Conservation (phyloP, 1,140 invertebrate species). For the Pseudomyrmex dendroicus region DNA sequence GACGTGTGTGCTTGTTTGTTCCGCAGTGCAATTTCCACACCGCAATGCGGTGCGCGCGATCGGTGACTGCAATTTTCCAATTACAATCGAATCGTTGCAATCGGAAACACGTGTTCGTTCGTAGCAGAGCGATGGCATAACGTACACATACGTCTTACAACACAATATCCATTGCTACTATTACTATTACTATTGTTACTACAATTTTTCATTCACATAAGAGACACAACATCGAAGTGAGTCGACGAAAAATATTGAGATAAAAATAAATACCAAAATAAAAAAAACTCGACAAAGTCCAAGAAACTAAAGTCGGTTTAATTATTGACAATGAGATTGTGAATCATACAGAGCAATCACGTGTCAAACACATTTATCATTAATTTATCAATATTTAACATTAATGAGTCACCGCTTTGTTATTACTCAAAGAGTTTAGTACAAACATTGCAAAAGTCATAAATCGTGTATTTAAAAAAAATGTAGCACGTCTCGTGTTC, state of each 20-base stretch:
- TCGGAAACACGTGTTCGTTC: background rate
- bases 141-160: background rate
- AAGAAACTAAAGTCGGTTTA: background rate
- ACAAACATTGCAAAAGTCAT: background rate
- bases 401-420: constrained; percentile 8
- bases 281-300: background rate
- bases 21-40: constrained; percentile 16
- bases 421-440: background rate
- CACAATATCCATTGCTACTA: background rate
- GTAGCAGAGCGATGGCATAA: background rate
- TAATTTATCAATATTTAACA: background rate
- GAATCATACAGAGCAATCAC: background rate
- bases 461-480: background rate
- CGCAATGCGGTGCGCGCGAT: constrained; percentile 29
- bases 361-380: background rate
- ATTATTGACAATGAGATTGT: background rate
- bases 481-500: too few species aligned
- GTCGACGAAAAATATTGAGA: background rate
- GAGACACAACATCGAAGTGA: background rate
- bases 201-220: background rate
- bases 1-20: constrained; percentile 32
- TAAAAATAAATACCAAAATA: background rate
- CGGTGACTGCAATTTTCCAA: constrained; percentile 22
- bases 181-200: background rate
- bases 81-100: constrained; percentile 13